phyloP scores from a whole-genome alignment of 2,888 invertebrate species.

The Tyria jacobaeae region DNA sequence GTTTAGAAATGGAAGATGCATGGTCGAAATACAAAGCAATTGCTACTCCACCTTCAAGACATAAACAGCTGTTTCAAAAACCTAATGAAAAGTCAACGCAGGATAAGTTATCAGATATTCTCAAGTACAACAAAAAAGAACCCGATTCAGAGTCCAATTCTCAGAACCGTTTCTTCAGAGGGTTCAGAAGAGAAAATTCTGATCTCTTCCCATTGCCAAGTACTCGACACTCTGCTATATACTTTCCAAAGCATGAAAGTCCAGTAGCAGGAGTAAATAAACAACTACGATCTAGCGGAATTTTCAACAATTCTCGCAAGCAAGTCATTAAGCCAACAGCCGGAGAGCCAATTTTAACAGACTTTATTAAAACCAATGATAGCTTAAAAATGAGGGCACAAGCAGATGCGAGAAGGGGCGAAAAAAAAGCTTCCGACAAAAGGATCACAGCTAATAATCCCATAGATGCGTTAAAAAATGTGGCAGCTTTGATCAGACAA shows the following conservation, averaged over 20 bases:
- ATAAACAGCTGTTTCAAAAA: constrained; percentile 74
- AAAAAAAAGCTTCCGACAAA: constrained; percentile 63
- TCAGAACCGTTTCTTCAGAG: constrained; percentile 90
- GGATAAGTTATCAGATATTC: constrained; percentile 80
- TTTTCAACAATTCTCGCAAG: constrained; percentile 89
- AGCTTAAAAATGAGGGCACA: constrained; percentile 80
- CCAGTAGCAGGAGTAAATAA: constrained; percentile 76
- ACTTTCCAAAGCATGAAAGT: constrained; percentile 86
- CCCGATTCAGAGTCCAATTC: constrained; percentile 91
- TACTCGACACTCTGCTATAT: constrained; percentile 91
- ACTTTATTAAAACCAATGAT: constrained; percentile 88
- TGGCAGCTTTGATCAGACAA: constrained; percentile 77
- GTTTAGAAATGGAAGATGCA: constrained; percentile 81
- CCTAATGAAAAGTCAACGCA: constrained; percentile 74
- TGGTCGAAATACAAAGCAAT: constrained; percentile 79
- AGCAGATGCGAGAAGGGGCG: constrained; percentile 72
- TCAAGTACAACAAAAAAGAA: constrained; percentile 87
- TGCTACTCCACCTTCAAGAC: constrained; percentile 77
- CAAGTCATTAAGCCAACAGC: constrained; percentile 80
- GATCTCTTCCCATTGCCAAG: constrained; percentile 93
- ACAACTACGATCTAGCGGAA: constrained; percentile 89
- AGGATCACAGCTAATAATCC: constrained; percentile 69
- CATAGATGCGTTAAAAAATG: constrained; percentile 78
- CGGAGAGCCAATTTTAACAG: constrained; percentile 90
- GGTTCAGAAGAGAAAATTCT: constrained; percentile 94